A percentile compares a stretch with the other conserved stretches of the same genome.
These are phyloP conservation scores for Adelognathus sp. DNA, from an alignment of 2,888 invertebrate species.

Conservation along the genomic window DNA sequence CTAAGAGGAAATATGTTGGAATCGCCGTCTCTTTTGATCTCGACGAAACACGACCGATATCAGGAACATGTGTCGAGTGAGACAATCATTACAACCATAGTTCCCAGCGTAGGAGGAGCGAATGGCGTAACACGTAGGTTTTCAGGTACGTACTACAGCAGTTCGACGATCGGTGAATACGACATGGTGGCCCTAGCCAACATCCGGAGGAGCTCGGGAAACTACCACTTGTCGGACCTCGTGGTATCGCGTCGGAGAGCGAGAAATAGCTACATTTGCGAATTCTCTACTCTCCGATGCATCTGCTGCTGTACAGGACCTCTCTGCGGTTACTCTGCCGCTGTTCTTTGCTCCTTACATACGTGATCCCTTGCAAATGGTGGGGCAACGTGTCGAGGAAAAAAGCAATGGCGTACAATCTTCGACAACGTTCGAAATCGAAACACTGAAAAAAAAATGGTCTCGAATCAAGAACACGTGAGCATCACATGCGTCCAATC, in stretches of 20 bases:
- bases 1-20: too few relatives aligned
- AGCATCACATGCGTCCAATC: too few relatives aligned
- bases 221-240: slow-evolving; percentile 59
- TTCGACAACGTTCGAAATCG: not conserved
- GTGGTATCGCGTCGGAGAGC: slow-evolving; percentile 55
- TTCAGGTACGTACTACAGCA: slow-evolving; percentile 16
- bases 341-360: slow-evolving; percentile 33
- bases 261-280: slow-evolving; percentile 54
- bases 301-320: slow-evolving; percentile 24
- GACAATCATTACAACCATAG: slow-evolving; percentile 47
- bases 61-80: slow-evolving; percentile 30
- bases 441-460: too few relatives aligned
- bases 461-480: too few relatives aligned
- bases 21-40: slow-evolving; percentile 21
- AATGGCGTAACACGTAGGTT: slow-evolving; percentile 22
- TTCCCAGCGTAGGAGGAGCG: slow-evolving; percentile 52
- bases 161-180: slow-evolving; percentile 34
- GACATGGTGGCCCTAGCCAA: slow-evolving; percentile 36
- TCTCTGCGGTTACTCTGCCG: slow-evolving; percentile 34
- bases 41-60: slow-evolving; percentile 19
- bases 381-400: slow-evolving; percentile 24
- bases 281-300: slow-evolving; percentile 35
- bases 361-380: slow-evolving; percentile 15
- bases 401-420: slow-evolving; percentile 48
- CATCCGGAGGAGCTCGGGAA: slow-evolving; percentile 56